Evolutionary conservation across 2,797 vertebrate species (phyloP).

Genomic region (Salmo trutta): DNA sequence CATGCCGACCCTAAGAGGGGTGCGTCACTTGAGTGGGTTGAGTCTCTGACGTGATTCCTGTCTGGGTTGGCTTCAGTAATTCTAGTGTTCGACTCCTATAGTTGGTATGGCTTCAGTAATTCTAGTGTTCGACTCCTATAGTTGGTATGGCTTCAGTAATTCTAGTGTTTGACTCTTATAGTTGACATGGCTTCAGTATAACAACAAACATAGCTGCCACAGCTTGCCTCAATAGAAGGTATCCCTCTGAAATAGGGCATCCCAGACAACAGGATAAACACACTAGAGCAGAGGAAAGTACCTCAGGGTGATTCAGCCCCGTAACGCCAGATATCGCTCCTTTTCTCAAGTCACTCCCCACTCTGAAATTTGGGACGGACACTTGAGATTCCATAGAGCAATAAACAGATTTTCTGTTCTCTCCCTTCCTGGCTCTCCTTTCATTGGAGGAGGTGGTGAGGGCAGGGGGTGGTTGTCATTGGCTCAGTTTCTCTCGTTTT

Average conservation of each 20-base stretch:
- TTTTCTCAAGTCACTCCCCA: slow-evolving; percentile 70
- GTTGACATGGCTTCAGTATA: background rate
- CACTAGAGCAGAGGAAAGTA: slow-evolving; percentile 22
- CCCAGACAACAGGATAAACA: slow-evolving; percentile 31
- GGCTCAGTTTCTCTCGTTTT: background rate
- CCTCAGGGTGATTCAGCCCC: slow-evolving; percentile 18
- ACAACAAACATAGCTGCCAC: background rate
- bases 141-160: background rate
- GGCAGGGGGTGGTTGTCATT: slow-evolving; percentile 19
- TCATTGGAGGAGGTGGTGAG: background rate
- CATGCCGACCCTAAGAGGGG: too few species aligned
- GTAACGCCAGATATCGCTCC: slow-evolving; percentile 59
- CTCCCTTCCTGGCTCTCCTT: slow-evolving; percentile 28
- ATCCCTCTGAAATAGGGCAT: slow-evolving; percentile 12
- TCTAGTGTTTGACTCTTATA: background rate
- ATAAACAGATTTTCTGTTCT: slow-evolving; percentile 59
- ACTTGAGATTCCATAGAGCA: slow-evolving; percentile 73
- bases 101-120: too few species aligned
- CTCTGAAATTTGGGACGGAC: slow-evolving; percentile 72
- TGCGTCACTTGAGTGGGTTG: too few species aligned
- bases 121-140: too few species aligned
- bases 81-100: too few species aligned
- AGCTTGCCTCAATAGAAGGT: slow-evolving; percentile 24
- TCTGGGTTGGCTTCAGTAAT: too few species aligned
- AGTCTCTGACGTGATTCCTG: too few species aligned